Evolutionary conservation across 2,888 invertebrate species (phyloP).

Genomic region (Melanargia galathea): DNA sequence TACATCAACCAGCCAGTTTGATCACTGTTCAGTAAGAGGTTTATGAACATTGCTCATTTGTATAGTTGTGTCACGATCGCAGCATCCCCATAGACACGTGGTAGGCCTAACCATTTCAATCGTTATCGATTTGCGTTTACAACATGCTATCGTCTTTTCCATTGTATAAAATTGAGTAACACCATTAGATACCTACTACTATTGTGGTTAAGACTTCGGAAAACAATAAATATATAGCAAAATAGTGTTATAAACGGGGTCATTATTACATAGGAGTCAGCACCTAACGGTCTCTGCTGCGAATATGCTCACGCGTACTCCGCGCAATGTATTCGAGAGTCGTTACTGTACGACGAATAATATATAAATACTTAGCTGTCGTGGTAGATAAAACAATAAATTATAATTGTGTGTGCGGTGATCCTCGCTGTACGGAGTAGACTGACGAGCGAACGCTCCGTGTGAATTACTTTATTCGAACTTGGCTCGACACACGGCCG

Average conservation of each 20-base stretch:
- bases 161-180: slow-evolving; percentile 22
- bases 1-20: slow-evolving; percentile 35
- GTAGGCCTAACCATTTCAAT: slow-evolving; percentile 39
- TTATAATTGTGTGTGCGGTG: slow-evolving; percentile 20
- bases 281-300: slow-evolving; percentile 10
- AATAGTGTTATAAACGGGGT: slow-evolving; percentile 18
- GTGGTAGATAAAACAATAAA: slow-evolving; percentile 26
- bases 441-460: slow-evolving; percentile 39
- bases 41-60: slow-evolving; percentile 15
- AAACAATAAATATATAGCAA: slow-evolving; percentile 31
- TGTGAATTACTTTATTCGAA: slow-evolving; percentile 31
- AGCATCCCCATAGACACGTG: slow-evolving; percentile 30
- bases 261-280: slow-evolving; percentile 11
- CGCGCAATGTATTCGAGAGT: slow-evolving; percentile 5
- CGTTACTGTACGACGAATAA: slow-evolving; percentile 6
- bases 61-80: slow-evolving; percentile 16
- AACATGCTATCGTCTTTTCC: slow-evolving; percentile 8
- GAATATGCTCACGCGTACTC: slow-evolving; percentile 12
- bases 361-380: slow-evolving; percentile 25
- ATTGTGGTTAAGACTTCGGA: slow-evolving; percentile 51
- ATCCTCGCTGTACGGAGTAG: slow-evolving; percentile 26
- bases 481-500: slow-evolving; percentile 8
- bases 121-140: slow-evolving; percentile 24
- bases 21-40: slow-evolving; percentile 14
- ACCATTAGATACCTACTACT: slow-evolving; percentile 39